A percentile compares a stretch with the other conserved stretches of the same genome.
Evolutionary conservation across 1,140 invertebrate genomes (phyloP).

Genomic region (Chionoecetes opilio): DNA sequence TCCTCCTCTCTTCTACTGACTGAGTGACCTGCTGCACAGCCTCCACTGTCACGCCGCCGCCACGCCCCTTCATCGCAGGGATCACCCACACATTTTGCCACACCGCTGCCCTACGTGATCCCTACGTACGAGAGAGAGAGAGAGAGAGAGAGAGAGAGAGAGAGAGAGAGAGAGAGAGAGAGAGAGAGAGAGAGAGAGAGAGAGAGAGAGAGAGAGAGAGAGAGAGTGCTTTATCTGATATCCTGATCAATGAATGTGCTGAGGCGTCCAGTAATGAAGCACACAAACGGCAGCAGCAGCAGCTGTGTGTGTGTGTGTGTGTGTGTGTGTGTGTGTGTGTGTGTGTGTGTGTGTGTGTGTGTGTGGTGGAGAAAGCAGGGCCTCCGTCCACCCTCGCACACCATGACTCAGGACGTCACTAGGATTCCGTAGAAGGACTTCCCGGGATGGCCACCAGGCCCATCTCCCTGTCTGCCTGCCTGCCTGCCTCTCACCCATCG

Average conservation of each 20-base stretch:
- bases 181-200: conserved; percentile 53
- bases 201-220: not conserved
- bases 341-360: not conserved
- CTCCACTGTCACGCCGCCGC: not conserved
- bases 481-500: not conserved
- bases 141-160: conserved; percentile 55
- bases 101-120: too few species aligned
- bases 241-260: too few species aligned
- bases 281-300: not conserved
- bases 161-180: conserved; percentile 49
- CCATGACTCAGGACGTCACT: not conserved
- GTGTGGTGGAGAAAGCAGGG: not conserved
- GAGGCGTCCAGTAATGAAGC: too few species aligned
- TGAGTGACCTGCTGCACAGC: conserved; percentile 52
- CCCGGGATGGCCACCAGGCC: not conserved
- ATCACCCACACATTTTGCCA: not conserved
- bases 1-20: conserved; percentile 61
- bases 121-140: conserved; percentile 53
- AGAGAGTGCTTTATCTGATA: too few species aligned
- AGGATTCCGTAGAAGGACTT: conserved; percentile 34
- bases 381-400: not conserved
- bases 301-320: not conserved
- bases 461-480: not conserved
- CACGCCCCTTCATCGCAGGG: not conserved
- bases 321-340: conserved; percentile 31